Evolutionary conservation across 2,888 invertebrate species (phyloP), one percentile per base, ranked within the genome.

Genomic region (Drosophila multiciliata): DNA sequence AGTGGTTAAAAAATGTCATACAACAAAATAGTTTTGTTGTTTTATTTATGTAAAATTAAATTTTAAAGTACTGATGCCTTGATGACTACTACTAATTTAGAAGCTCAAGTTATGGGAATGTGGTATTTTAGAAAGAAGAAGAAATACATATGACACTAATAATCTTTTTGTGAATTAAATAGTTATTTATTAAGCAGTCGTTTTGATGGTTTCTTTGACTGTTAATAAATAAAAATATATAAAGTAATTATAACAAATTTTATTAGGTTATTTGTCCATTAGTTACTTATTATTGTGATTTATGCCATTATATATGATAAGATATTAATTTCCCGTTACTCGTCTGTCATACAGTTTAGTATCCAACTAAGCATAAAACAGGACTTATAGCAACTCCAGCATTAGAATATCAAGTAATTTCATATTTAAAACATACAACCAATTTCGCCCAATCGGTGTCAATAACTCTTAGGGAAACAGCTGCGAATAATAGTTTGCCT

Each of bases 381-480:
- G 20, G 9, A 40, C 4, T 9, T 5, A n/a, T 1, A 9, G 5
- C 4, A n/a, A 17, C 40, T 40, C n/a, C 9, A 32, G 32, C n/a
- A 32, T 20, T 32, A 1, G 12, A 6, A 6, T 53, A 15, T 36
- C 2, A 11, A 0, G 7, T 26, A 26, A 26, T 38, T 36, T n/a
- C 8, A 26, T 17, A n/a, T 38, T 38, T n/a, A 38, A 12, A 23
- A 23, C 29, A 17, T 9, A 26, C 11, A 20, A 29, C 1, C 26
- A 7, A 42, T n/a, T 32, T 26, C 5, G 9, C 9, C 12, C 36
- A 48, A 48, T 57, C 33, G 52, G 8, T 35, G 20, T 33, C 49
- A 40, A 53, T 50, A 36, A 12, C 8, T 49, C 32, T 8, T 33
- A 29, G 26, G 40, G 32, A 63, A 74, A 40, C 17, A 48, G n/a